Evolutionary conservation across 2,113 vertebrate species (phyloP).

Genomic region (Coptodon rendalli): DNA sequence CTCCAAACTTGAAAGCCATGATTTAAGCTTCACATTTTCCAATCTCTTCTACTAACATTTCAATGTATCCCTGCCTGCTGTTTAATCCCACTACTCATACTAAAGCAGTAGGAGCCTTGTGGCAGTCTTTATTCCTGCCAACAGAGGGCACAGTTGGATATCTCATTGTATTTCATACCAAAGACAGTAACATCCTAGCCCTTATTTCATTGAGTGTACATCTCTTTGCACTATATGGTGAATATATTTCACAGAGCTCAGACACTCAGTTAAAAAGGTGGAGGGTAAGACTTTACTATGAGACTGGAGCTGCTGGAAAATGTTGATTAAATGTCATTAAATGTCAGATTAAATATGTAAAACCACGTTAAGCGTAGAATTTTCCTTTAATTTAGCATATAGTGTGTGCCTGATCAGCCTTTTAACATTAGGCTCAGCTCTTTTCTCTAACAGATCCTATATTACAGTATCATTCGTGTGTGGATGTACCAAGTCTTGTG

Average conservation of each 20-base stretch:
- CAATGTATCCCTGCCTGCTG: neutral
- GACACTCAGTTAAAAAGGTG: neutral
- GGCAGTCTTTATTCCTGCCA: neutral
- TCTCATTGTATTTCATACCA: neutral
- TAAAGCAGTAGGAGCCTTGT: neutral
- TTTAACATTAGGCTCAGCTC: neutral
- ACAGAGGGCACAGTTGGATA: neutral
- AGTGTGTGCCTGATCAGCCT: neutral
- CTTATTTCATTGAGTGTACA: neutral
- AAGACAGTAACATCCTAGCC: neutral
- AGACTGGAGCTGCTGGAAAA: neutral
- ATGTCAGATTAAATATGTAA: neutral
- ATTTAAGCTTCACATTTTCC: neutral
- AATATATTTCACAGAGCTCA: neutral
- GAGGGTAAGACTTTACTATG: neutral
- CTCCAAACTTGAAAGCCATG: neutral
- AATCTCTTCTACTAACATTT: neutral
- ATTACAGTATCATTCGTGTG: neutral
- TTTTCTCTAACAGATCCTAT: neutral
- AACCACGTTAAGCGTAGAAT: neutral
- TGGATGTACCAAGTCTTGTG: neutral
- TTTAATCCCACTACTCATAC: neutral
- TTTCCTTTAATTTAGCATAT: neutral
- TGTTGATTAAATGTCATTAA: neutral
- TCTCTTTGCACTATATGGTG: neutral